Percentiles rank a stretch among this genome's conserved stretches.
These are phyloP conservation scores for Microcebus jonahi DNA, from an alignment of 2,113 vertebrate species.

Conservation along the genomic window DNA sequence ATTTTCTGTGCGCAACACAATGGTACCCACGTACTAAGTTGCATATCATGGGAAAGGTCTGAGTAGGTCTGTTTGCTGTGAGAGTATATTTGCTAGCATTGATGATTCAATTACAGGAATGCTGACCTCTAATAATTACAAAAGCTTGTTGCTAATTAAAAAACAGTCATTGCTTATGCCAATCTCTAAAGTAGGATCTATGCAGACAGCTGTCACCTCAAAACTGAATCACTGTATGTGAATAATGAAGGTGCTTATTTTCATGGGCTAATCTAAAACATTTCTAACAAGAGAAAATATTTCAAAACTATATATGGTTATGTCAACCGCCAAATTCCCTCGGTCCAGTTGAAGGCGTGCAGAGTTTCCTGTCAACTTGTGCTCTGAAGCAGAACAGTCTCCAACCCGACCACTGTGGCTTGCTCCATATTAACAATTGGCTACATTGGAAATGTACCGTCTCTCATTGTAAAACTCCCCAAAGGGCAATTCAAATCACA, in stretches of 20 bases:
- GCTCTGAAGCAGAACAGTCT: conserved; percentile 44
- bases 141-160: conserved; percentile 45
- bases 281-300: conserved; percentile 71
- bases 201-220: conserved; percentile 43
- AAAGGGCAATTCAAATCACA: conserved; percentile 71
- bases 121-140: neutral
- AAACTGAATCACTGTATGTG: neutral
- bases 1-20: neutral
- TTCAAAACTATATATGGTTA: conserved; percentile 67
- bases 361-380: conserved; percentile 63
- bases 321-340: conserved; percentile 54
- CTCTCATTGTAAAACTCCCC: conserved; percentile 70
- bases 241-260: conserved; percentile 64
- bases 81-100: neutral
- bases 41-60: neutral
- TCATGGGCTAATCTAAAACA: conserved; percentile 76
- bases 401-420: conserved; percentile 54
- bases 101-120: neutral
- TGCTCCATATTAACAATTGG: conserved; percentile 29
- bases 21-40: too few species aligned
- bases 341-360: conserved; percentile 52
- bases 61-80: neutral
- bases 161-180: neutral
- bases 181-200: neutral
- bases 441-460: conserved; percentile 70